Conservation (phyloP, 1,140 invertebrate species). For the Pararge aegeria region DNA sequence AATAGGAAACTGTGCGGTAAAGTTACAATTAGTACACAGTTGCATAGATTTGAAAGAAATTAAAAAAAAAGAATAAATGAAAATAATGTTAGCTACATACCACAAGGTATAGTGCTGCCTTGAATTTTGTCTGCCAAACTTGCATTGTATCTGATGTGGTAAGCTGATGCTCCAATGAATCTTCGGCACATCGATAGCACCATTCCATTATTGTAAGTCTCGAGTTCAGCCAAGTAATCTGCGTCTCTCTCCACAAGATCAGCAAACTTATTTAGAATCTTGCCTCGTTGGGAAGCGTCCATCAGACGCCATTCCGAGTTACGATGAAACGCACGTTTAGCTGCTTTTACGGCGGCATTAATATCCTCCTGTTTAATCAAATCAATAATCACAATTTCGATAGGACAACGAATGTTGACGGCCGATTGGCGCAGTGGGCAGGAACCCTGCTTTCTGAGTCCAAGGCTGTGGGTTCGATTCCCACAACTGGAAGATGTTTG, state of each 20-base stretch:
- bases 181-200: conserved; percentile 80
- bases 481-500: too few species aligned
- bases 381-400: too few species aligned
- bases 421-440: too few species aligned
- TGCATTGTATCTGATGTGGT: conserved; percentile 47
- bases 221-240: conserved; percentile 82
- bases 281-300: conserved; percentile 83
- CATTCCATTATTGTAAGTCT: conserved; percentile 63
- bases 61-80: too few species aligned
- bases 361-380: conserved; percentile 82
- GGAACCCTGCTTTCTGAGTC: too few species aligned
- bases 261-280: conserved; percentile 80
- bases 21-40: too few species aligned
- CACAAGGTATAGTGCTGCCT: conserved; percentile 70
- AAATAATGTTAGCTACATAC: conserved; percentile 30
- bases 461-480: too few species aligned
- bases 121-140: conserved; percentile 85
- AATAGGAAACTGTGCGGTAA: too few species aligned
- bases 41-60: too few species aligned
- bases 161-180: conserved; percentile 82
- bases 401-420: too few species aligned
- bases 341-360: conserved; percentile 89
- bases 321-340: conserved; percentile 84
- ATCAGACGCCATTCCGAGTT: conserved; percentile 87
- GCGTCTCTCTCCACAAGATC: conserved; percentile 85